These are phyloP conservation scores for Lepidochrysops patricia DNA, from an alignment of 2,888 invertebrate species.

Conservation along the genomic window DNA sequence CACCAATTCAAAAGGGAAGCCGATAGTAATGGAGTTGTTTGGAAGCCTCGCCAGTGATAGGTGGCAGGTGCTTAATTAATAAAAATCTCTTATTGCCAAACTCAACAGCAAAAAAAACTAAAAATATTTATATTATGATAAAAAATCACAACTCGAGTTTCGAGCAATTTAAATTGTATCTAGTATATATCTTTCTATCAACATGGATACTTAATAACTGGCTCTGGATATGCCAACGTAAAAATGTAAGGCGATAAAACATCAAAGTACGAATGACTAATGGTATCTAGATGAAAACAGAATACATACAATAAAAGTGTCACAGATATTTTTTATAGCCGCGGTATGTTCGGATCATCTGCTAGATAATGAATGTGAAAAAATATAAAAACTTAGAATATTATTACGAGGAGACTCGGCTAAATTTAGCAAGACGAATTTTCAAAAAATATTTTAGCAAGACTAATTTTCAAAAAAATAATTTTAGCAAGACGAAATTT, in stretches of 20 bases:
- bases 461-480: too few species aligned
- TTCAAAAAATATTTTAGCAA: too few species aligned
- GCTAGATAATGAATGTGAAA: constrained; percentile 20
- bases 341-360: constrained; percentile 26
- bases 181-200: constrained; percentile 40
- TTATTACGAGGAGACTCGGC: too few species aligned
- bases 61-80: too few species aligned
- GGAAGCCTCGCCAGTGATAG: too few species aligned
- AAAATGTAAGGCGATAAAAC: constrained; percentile 60
- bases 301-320: constrained; percentile 64
- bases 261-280: constrained; percentile 63
- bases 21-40: too few species aligned
- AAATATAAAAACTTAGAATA: constrained; percentile 1
- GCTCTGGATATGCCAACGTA: constrained; percentile 47
- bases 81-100: too few species aligned
- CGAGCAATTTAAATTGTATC: constrained; percentile 23
- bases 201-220: constrained; percentile 41
- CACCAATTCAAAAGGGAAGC: too few species aligned
- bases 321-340: constrained; percentile 49
- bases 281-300: constrained; percentile 64
- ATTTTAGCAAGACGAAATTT: too few species aligned
- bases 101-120: too few species aligned
- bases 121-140: background rate
- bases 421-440: too few species aligned
- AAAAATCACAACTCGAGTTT: constrained; percentile 3